Conservation (phyloP, 2,797 vertebrate genomes). For the Helarctos malayanus region DNA sequence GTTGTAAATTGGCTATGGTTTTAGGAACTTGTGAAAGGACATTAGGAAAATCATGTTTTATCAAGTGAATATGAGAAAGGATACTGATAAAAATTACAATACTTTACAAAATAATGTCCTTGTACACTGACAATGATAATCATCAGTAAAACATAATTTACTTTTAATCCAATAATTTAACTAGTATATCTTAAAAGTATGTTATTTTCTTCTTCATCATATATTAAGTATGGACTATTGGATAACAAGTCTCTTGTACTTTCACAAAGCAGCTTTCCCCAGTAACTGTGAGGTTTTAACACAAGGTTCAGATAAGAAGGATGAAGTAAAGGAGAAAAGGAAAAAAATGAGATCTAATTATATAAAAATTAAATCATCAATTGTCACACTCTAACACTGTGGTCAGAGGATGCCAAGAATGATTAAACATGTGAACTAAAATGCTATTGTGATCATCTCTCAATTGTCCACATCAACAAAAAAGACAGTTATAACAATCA, state of each 20-base stretch:
- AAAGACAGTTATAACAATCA: background rate
- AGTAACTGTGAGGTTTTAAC: background rate
- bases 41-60: constrained; percentile 76
- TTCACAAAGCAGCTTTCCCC: background rate
- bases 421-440: constrained; percentile 8
- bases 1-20: constrained; percentile 61
- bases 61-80: constrained; percentile 67
- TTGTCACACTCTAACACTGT: background rate
- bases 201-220: background rate
- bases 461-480: background rate
- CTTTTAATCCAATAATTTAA: background rate
- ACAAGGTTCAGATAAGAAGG: background rate
- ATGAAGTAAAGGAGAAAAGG: background rate
- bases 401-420: background rate
- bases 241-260: background rate
- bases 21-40: constrained; percentile 22
- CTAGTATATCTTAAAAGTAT: background rate
- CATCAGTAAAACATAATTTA: background rate
- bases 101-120: background rate
- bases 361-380: constrained; percentile 15
- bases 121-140: background rate
- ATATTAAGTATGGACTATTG: background rate
- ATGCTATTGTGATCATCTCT: background rate
- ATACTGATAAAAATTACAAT: background rate
- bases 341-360: background rate